Evolutionary conservation across 2,888 invertebrate genomes (phyloP).

Genomic region (Leptinotarsa rubiginosa): DNA sequence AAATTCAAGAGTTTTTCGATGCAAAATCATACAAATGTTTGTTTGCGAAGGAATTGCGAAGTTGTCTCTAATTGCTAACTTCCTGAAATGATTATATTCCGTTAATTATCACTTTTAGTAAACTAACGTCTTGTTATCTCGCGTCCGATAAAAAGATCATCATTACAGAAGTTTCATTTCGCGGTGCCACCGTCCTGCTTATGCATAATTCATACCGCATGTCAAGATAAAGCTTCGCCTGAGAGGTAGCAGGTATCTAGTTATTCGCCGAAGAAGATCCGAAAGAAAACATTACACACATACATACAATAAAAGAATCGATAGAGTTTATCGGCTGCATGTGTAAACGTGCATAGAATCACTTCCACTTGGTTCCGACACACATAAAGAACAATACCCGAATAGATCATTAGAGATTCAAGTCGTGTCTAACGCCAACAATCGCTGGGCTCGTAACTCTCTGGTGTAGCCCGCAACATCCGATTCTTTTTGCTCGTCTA

Average conservation of each 20-base stretch:
- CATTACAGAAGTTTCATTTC: constrained; percentile 18
- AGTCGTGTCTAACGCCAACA: constrained; percentile 29
- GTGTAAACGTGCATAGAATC: constrained; percentile 29
- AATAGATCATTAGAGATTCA: constrained; percentile 37
- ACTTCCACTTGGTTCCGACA: constrained; percentile 22
- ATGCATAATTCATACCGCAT: constrained; percentile 15
- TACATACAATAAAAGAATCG: constrained; percentile 22
- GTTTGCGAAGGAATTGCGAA: no score
- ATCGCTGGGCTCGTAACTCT: constrained; percentile 19
- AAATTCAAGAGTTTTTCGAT: no score
- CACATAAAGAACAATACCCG: constrained; percentile 26
- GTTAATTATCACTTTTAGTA: no score
- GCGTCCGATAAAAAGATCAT: constrained; percentile 6
- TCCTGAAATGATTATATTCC: no score
- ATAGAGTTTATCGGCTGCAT: constrained; percentile 23
- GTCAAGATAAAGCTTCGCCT: constrained; percentile 6
- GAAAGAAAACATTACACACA: constrained; percentile 25
- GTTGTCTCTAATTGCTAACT: no score
- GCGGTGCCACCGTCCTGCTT: background rate
- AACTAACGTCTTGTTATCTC: background rate
- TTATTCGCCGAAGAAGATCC: constrained; percentile 21
- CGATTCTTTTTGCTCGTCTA: constrained; percentile 24
- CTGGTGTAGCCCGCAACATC: constrained; percentile 13
- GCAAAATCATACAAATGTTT: no score
- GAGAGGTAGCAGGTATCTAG: constrained; percentile 18